Percentiles rank a stretch among this genome's conserved stretches.
Evolutionary conservation across 2,797 vertebrate genomes (phyloP).

Genomic region (Bradypodion ventrale): DNA sequence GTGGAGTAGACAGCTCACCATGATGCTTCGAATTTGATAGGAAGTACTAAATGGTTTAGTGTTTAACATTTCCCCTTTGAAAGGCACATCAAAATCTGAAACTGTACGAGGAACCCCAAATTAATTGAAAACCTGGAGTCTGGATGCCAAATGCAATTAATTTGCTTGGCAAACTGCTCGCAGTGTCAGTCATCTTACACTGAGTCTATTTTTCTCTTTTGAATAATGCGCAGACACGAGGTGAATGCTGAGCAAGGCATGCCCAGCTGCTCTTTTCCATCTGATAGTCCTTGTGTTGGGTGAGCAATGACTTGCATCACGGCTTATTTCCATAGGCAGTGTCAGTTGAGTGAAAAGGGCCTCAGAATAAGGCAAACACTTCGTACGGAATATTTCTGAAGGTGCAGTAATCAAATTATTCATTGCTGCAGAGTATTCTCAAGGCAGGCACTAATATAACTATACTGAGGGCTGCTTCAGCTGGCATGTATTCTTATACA

Average conservation of each 20-base stretch:
- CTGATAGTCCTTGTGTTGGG: constrained; percentile 66
- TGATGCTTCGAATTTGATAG: background rate
- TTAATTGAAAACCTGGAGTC: background rate
- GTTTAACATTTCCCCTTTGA: background rate
- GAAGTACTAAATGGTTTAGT: background rate
- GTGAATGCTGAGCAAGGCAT: constrained; percentile 75
- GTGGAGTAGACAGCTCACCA: background rate
- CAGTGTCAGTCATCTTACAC: constrained; percentile 45
- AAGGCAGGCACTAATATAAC: constrained; percentile 51
- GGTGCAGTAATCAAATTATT: constrained; percentile 41
- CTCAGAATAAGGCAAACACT: constrained; percentile 51
- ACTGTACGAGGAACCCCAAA: background rate
- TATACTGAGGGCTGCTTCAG: constrained; percentile 39
- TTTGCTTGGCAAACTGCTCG: constrained; percentile 18
- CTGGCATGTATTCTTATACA: background rate
- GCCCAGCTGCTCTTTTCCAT: constrained; percentile 83
- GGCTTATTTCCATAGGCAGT: constrained; percentile 57
- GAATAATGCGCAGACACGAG: constrained; percentile 68
- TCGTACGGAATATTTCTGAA: constrained; percentile 49
- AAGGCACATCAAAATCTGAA: background rate
- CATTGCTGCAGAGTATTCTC: background rate
- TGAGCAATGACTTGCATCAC: constrained; percentile 65
- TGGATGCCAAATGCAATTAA: constrained; percentile 10
- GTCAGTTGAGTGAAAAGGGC: constrained; percentile 49
- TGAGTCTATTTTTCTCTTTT: constrained; percentile 61